phyloP scores from a whole-genome alignment of 2,113 vertebrate species.

The Acinonyx jubatus region DNA sequence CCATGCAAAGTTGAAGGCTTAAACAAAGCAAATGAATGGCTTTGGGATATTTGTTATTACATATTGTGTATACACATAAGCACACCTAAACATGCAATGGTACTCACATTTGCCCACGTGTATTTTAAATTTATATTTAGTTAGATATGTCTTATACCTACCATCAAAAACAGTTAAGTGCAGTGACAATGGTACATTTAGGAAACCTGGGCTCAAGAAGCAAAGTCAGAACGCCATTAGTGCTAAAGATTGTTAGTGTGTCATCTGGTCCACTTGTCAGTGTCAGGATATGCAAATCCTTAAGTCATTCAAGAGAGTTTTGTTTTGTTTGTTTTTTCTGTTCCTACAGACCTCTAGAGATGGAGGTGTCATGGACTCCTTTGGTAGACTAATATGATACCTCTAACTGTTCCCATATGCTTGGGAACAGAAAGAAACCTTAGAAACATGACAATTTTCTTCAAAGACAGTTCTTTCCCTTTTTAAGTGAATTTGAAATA shows the following conservation, averaged over 20 bases:
- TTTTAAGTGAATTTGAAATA: constrained; percentile 19
- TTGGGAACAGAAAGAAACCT: neutral
- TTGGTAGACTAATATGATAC: neutral
- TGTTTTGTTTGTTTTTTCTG: too few species aligned
- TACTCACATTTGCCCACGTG: neutral
- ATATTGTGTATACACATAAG: neutral
- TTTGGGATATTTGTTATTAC: neutral
- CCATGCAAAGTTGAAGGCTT: neutral
- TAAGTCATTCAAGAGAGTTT: neutral
- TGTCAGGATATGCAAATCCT: neutral
- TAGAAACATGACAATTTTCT: neutral
- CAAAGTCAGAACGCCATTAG: neutral
- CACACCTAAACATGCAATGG: neutral
- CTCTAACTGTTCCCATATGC: neutral
- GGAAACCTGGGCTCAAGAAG: neutral
- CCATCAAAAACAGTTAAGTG: neutral
- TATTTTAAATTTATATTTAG: neutral
- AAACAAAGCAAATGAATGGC: neutral
- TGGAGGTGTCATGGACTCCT: neutral
- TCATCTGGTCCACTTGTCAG: neutral
- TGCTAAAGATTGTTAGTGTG: neutral
- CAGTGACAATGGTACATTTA: neutral
- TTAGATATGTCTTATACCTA: neutral
- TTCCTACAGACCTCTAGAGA: neutral
- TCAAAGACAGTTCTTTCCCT: neutral